Evolutionary conservation across 2,797 vertebrate species (phyloP).

Genomic region (Eulemur rubriventer): DNA sequence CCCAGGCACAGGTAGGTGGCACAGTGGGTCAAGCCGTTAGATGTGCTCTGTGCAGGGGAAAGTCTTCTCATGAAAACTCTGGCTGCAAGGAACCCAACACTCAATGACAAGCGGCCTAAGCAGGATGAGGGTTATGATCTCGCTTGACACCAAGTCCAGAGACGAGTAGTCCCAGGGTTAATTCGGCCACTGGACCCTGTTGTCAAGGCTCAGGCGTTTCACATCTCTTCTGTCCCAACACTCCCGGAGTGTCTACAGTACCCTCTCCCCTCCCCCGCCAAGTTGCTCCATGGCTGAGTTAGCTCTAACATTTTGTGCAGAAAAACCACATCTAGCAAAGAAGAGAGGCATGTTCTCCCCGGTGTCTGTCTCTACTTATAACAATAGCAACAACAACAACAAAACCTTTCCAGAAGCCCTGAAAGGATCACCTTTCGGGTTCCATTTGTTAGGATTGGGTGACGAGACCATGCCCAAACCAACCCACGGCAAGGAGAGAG

Average conservation of each 20-base stretch:
- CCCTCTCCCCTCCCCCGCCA: not conserved
- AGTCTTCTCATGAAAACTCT: not conserved
- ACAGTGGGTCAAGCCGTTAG: not conserved
- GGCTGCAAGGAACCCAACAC: not conserved
- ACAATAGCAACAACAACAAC: too few species aligned
- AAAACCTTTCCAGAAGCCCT: not conserved
- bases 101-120: not conserved
- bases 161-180: not conserved
- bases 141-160: not conserved
- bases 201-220: not conserved
- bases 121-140: not conserved
- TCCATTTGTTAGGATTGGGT: not conserved
- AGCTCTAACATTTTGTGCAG: not conserved
- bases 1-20: fast-evolving
- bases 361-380: not conserved
- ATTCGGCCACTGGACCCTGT: not conserved
- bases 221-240: not conserved
- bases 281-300: not conserved
- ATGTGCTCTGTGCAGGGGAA: not conserved
- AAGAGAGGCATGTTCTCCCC: not conserved
- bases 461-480: not conserved
- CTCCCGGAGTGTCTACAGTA: not conserved
- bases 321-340: not conserved
- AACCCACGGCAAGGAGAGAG: not conserved
- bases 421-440: not conserved